phyloP scores from a whole-genome alignment of 1,140 invertebrate species.

The Drosophila serrata region DNA sequence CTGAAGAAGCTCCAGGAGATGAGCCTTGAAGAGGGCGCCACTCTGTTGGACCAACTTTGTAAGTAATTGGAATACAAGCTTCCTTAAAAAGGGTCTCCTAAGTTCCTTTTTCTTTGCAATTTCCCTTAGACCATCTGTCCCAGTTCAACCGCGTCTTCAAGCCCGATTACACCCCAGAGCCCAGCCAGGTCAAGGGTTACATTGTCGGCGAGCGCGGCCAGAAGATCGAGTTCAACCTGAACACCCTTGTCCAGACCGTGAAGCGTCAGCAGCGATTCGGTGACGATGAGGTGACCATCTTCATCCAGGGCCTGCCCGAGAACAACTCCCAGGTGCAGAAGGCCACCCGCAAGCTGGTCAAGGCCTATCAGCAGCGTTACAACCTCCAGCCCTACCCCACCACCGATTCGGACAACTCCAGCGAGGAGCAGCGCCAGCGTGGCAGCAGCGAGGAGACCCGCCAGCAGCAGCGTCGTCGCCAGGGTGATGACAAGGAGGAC shows the following conservation, averaged over 20 bases:
- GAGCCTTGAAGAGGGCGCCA: constrained; percentile 70
- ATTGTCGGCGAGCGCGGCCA: constrained; percentile 69
- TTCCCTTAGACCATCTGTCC: constrained; percentile 61
- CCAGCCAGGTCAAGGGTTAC: constrained; percentile 68
- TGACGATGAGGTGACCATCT: constrained; percentile 78
- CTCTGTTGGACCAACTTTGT: constrained; percentile 71
- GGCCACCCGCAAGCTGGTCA: constrained; percentile 71
- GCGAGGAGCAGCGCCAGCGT: constrained; percentile 40
- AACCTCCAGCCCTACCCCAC: constrained; percentile 62
- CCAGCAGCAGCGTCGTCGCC: constrained; percentile 44
- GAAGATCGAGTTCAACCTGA: constrained; percentile 67
- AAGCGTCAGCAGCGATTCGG: constrained; percentile 72
- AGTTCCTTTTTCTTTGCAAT: not conserved
- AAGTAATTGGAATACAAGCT: constrained; percentile 26
- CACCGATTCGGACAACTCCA: constrained; percentile 24
- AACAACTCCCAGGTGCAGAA: constrained; percentile 53
- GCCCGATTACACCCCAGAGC: constrained; percentile 62
- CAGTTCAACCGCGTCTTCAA: constrained; percentile 70
- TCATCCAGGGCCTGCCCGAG: constrained; percentile 72
- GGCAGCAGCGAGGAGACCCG: constrained; percentile 50
- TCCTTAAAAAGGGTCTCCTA: not conserved
- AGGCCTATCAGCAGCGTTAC: constrained; percentile 77
- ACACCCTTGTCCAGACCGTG: constrained; percentile 65
- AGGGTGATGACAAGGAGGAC: constrained; percentile 53
- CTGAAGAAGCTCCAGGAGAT: constrained; percentile 70